Conservation (phyloP, 1,140 invertebrate species). For the Drosophila arawakana region DNA sequence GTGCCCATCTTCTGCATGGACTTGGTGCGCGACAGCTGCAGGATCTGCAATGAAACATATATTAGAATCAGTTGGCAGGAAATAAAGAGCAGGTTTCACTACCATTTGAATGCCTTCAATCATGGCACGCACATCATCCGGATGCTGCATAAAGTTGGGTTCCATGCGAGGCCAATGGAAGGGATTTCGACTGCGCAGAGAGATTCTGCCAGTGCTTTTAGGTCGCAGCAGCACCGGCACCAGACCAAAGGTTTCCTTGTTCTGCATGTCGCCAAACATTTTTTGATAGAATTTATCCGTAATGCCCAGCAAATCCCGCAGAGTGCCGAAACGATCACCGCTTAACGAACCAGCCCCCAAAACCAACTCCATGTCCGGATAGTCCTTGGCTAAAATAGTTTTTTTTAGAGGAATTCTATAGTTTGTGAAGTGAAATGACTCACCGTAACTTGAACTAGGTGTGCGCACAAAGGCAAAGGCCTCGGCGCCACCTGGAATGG, state of each 20-base stretch:
- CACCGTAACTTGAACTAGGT: conserved; percentile 77
- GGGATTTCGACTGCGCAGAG: conserved; percentile 89
- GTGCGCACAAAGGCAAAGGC: conserved; percentile 89
- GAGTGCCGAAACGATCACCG: conserved; percentile 89
- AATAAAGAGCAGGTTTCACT: conserved; percentile 30
- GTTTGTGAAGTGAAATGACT: background rate
- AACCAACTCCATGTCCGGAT: conserved; percentile 92
- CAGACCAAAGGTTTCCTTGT: conserved; percentile 87
- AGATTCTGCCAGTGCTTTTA: conserved; percentile 89
- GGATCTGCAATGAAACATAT: conserved; percentile 83
- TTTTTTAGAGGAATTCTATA: background rate
- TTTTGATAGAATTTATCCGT: conserved; percentile 87
- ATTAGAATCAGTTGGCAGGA: conserved; percentile 15
- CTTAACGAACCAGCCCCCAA: conserved; percentile 89
- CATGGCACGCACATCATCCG: conserved; percentile 88
- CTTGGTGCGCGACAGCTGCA: conserved; percentile 87
- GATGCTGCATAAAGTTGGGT: conserved; percentile 91
- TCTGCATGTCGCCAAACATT: conserved; percentile 86
- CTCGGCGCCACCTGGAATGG: conserved; percentile 89
- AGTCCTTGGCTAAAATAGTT: conserved; percentile 61
- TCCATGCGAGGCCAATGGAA: conserved; percentile 90
- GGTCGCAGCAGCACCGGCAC: conserved; percentile 90
- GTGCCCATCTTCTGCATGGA: conserved; percentile 87
- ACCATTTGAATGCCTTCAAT: conserved; percentile 90
- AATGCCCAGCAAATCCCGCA: conserved; percentile 88